Percentiles rank a stretch among this genome's conserved stretches.
Conservation (phyloP, 2,113 vertebrate genomes). For the Haemorhous mexicanus region DNA sequence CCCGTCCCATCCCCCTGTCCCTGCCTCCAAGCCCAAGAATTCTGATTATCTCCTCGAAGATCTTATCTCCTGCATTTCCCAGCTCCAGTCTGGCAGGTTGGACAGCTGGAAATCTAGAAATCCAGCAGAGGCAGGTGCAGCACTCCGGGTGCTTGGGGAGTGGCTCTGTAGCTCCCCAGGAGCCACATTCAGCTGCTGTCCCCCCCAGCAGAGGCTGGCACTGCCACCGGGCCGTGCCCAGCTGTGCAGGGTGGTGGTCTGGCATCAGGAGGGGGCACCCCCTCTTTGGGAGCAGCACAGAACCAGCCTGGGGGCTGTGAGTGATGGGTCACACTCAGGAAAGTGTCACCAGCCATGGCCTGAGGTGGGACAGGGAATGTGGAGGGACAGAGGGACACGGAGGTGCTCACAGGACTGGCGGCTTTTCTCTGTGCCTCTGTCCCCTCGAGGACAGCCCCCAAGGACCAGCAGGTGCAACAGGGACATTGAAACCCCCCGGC, state of each 20-base stretch:
- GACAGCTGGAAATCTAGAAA: neutral
- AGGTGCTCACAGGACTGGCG: neutral
- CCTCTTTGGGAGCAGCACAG: neutral
- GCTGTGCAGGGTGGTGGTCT: neutral
- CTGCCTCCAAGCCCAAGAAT: neutral
- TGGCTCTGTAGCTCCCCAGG: neutral
- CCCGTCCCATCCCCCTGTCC: neutral
- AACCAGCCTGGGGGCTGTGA: accelerated
- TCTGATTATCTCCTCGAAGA: neutral
- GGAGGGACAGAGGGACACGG: neutral
- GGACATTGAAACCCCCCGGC: accelerated
- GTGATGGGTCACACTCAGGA: accelerated
- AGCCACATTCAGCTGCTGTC: accelerated
- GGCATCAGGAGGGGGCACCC: neutral
- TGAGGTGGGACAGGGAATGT: neutral
- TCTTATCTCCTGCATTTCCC: neutral
- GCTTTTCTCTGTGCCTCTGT: neutral
- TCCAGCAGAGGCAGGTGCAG: neutral
- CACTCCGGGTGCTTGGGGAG: accelerated
- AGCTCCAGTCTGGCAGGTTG: neutral
- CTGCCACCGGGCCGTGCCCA: accelerated
- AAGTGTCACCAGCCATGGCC: accelerated
- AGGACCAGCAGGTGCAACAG: accelerated
- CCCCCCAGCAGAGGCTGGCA: neutral
- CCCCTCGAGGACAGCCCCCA: neutral